Conservation (phyloP, 2,888 invertebrate genomes). For the Prosopocoilus inquinatus region DNA sequence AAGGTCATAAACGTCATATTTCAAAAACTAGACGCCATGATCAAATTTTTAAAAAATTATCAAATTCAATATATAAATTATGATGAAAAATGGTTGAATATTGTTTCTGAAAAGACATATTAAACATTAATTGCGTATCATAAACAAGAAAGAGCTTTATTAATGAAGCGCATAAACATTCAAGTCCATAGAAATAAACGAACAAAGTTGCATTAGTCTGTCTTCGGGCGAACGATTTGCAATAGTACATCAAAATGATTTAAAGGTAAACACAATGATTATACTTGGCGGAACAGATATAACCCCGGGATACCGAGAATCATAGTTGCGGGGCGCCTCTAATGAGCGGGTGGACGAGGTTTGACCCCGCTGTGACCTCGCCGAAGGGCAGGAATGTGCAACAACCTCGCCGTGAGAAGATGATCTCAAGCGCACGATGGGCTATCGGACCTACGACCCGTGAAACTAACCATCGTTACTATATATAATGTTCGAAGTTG, state of each 20-base stretch:
- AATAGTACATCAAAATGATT: constrained; percentile 1
- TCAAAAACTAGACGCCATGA: no score
- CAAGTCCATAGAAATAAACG: background rate
- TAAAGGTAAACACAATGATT: constrained; percentile 5
- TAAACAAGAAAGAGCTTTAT: background rate
- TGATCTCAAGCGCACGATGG: constrained; percentile 9
- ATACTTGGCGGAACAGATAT: constrained; percentile 3
- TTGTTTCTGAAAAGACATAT: background rate
- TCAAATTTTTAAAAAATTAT: no score
- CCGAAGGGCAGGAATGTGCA: constrained; percentile 19
- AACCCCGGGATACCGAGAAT: constrained; percentile 4
- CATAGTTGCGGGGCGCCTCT: constrained; percentile 11
- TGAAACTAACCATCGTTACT: constrained; percentile 5
- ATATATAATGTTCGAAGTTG: background rate
- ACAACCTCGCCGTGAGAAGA: constrained; percentile 24
- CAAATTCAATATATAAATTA: no score
- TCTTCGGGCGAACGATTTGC: background rate
- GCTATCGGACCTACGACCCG: constrained; percentile 3
- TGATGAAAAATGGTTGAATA: background rate
- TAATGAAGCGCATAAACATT: background rate
- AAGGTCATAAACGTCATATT: no score
- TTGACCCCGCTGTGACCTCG: constrained; percentile 19
- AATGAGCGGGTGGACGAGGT: constrained; percentile 16
- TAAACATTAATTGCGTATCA: background rate
- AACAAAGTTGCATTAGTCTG: background rate